These are phyloP conservation scores for Drosophila emarginata DNA, from an alignment of 2,888 invertebrate species.

Conservation along the genomic window DNA sequence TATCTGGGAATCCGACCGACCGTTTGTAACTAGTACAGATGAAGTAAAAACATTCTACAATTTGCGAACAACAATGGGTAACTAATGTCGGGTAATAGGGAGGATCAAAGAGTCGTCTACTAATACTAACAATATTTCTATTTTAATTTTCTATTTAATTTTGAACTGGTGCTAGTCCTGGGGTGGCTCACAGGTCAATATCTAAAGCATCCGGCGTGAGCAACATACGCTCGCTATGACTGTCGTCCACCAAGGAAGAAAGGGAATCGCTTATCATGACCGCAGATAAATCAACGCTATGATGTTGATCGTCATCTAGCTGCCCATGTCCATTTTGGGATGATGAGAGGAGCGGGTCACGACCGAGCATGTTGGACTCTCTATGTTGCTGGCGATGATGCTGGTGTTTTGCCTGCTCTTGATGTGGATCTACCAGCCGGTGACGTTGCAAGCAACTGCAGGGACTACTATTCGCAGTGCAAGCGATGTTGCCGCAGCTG, in stretches of 20 bases:
- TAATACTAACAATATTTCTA: slow-evolving; percentile 14
- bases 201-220: slow-evolving; percentile 83
- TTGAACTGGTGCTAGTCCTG: slow-evolving; percentile 3
- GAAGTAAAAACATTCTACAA: neutral
- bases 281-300: slow-evolving; percentile 76
- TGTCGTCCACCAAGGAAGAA: slow-evolving; percentile 81
- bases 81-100: neutral
- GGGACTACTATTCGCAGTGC: slow-evolving; percentile 37
- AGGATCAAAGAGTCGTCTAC: slow-evolving; percentile 5
- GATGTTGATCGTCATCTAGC: slow-evolving; percentile 57
- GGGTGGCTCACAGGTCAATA: slow-evolving; percentile 76
- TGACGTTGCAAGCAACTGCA: slow-evolving; percentile 37
- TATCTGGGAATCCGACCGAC: neutral
- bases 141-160: neutral
- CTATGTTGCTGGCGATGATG: slow-evolving; percentile 37
- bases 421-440: slow-evolving; percentile 34
- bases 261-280: slow-evolving; percentile 83
- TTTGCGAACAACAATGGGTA: neutral
- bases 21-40: neutral
- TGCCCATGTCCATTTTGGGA: slow-evolving; percentile 62
- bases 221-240: slow-evolving; percentile 82
- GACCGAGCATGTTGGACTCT: slow-evolving; percentile 40
- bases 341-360: slow-evolving; percentile 80
- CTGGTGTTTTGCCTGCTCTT: slow-evolving; percentile 37
- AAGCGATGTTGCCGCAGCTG: slow-evolving; percentile 47